Conservation (phyloP, 1,140 invertebrate species). For the Drosophila auraria region DNA sequence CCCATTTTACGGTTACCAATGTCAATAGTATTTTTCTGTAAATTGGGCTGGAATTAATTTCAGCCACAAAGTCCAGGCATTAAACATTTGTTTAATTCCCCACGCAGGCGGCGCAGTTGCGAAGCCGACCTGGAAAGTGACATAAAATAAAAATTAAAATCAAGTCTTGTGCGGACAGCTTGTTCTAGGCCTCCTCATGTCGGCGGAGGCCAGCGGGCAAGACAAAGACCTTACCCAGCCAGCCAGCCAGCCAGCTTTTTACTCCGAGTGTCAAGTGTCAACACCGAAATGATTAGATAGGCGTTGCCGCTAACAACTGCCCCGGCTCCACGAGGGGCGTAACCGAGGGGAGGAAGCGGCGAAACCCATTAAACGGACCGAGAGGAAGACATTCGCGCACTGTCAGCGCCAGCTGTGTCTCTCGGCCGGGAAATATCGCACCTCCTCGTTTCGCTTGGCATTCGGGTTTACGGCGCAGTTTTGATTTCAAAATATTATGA, state of each 20-base stretch:
- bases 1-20: background rate
- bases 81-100: conserved; percentile 6
- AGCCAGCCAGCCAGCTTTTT: conserved; percentile 24
- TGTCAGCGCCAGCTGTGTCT: conserved; percentile 70
- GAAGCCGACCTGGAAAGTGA: conserved; percentile 17
- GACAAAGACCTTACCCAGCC: conserved; percentile 33
- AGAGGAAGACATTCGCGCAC: conserved; percentile 38
- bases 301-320: conserved; percentile 54
- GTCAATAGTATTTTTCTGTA: background rate
- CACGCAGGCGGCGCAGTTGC: background rate
- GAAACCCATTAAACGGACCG: conserved; percentile 65
- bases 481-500: conserved; percentile 78
- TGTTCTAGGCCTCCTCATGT: conserved; percentile 41
- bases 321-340: conserved; percentile 45
- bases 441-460: conserved; percentile 43
- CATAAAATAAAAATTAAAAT: conserved; percentile 61
- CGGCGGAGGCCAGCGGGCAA: conserved; percentile 24
- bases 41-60: too few relatives aligned
- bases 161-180: conserved; percentile 22
- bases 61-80: conserved; percentile 10
- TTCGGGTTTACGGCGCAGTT: conserved; percentile 66
- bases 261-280: conserved; percentile 78
- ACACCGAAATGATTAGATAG: conserved; percentile 82
- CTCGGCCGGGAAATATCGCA: conserved; percentile 14
- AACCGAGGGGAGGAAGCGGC: conserved; percentile 11